Base-by-base conservation (phyloP, 2,888 invertebrate genomes). In the Apeira syringaria region DNA sequence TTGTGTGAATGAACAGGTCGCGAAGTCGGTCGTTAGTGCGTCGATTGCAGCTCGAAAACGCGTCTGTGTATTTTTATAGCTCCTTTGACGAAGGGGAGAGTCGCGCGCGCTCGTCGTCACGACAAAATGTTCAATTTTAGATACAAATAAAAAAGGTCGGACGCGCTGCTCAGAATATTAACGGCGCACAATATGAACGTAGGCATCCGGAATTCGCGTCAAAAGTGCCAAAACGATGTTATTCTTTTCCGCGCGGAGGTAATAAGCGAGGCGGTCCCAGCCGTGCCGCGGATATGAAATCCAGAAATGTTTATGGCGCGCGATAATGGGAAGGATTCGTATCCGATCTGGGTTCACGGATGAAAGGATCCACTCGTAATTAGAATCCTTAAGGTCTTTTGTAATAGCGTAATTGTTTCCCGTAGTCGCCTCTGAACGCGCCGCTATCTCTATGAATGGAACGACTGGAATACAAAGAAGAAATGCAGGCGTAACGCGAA, bases 131-230 rank as follows among this genome's bases (percentile, higher is more conserved):
- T 85, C 88, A 88, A 88, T 87, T 89, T 88, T 87, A 85, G 88
- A 88, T 87, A 87, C 87, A 87, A 89, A 89, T 88, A 87, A 88
- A 89, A 89, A 88, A 89, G 89, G 88, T 86, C 86, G 82, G 86
- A 87, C 86, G 84, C 83, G 75, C 74, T 70, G 86, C 75, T 62
- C 81, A 74, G 89, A 87, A 88, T 89, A 88, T 87, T 89, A 89
- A 89, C 87, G 80, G 86, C 83, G 69, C 78, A 81, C 85, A 89
- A 88, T 87, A 89, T 87, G 84, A 87, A 87, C 85, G 84, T 74
- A 81, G 81, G 81, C 83, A 81, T 87, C 85, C 87, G 87, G 77
- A 79, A 80, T 85, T 73, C 80, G 79, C 85, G 84, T 88, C 88
- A 87, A 82, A 87, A 88, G 88, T 86, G 80, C 82, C 85, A 77